Evolutionary conservation across 2,113 vertebrate species (phyloP).

Genomic region (Sardina pilchardus): DNA sequence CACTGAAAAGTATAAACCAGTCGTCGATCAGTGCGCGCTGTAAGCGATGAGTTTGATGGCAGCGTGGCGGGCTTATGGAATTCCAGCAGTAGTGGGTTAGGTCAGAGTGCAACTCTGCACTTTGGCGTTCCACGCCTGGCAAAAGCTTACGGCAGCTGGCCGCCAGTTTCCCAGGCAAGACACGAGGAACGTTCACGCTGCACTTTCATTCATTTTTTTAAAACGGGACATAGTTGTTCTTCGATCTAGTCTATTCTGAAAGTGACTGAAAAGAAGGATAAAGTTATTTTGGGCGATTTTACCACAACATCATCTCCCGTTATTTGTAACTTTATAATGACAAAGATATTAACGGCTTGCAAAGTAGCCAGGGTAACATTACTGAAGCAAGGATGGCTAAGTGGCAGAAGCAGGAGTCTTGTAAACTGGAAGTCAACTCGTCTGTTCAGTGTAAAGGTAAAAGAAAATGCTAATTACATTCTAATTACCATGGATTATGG

Average conservation of each 20-base stretch:
- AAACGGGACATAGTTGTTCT: neutral
- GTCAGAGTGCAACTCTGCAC: slow-evolving; percentile 1
- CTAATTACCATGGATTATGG: too few species aligned
- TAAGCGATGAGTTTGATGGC: neutral
- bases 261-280: neutral
- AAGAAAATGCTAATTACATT: neutral
- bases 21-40: neutral
- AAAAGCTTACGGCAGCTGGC: neutral
- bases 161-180: neutral
- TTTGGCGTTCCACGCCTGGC: neutral
- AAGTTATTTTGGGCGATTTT: neutral
- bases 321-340: slow-evolving; percentile 49
- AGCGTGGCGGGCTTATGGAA: neutral
- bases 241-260: neutral
- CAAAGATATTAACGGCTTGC: slow-evolving; percentile 75
- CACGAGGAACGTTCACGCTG: neutral
- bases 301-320: neutral
- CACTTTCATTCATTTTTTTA: neutral
- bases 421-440: slow-evolving; percentile 62
- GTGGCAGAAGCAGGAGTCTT: slow-evolving; percentile 45
- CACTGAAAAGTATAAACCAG: neutral
- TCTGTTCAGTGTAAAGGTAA: slow-evolving; percentile 84
- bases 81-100: neutral
- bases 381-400: slow-evolving; percentile 69
- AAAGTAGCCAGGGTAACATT: slow-evolving; percentile 59